Base-by-base conservation (phyloP, 2,797 vertebrate genomes). In the Sylvilagus floridanus region DNA sequence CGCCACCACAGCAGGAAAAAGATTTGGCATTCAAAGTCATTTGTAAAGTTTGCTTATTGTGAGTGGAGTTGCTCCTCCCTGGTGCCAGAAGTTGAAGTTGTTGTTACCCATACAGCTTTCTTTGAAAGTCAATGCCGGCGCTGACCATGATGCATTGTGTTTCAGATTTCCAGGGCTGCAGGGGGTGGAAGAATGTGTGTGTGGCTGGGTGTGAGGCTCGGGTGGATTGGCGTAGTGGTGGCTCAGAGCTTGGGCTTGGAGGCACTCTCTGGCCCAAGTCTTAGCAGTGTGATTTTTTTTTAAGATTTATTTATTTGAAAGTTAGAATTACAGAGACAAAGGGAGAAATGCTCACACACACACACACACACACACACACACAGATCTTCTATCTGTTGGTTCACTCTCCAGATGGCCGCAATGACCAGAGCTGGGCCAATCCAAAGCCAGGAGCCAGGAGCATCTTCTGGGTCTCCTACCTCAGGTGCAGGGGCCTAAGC, bases 111-210 rank as follows among this genome's bases (percentile, higher is more conserved):
- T 52, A 63, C 63, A 75, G 54, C 19, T 93, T 95, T 68, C 75
- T 89, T 77, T 90, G 94, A 93, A 81, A 94, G 69, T 78, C 68
- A 63, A 4, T 65, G 35, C n/a, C 10, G 0, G 68, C 73, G 84
- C 57, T 47, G 84, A 35, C 57, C 1, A 10, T 30, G 82, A 73
- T 60, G 22, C 47, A 30, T 57, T 85, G 37, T 35, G 60, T 62
- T 73, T 57, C 21, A 30, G 79, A 62, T 87, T 92, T 71, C 26
- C 63, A 65, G n/a, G 75, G 22, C 50, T 85, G 63, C 65, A 11
- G 0, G 19, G 21, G 52, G 47, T 5, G 54, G n/a, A n/a, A 47
- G 54, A 32, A 12, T 13, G 77, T 77, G 50, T 47, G 9, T 4
- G 28, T 35, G 66, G 50, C 13, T n/a, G 8, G 30, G 22, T 2